phyloP scores from a whole-genome alignment of 2,113 vertebrate genomes.

The Ranitomeya imitator region DNA sequence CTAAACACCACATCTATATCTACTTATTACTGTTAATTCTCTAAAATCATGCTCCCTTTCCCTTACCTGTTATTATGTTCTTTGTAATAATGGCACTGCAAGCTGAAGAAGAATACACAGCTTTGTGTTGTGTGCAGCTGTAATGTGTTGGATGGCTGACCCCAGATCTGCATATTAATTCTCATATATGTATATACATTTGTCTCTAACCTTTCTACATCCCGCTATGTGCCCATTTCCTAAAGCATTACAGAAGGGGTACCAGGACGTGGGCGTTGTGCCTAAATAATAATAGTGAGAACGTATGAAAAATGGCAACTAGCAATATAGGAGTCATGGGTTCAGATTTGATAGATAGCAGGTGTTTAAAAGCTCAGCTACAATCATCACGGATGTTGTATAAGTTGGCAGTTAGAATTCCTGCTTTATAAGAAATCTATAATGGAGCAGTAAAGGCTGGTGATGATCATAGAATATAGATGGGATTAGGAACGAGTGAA shows the following conservation, averaged over 20 bases:
- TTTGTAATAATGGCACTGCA: background rate
- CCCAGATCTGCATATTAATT: conserved; percentile 16
- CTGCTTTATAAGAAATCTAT: background rate
- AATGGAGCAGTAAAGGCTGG: background rate
- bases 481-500: too few relatives aligned
- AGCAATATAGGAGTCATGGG: background rate
- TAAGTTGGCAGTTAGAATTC: background rate
- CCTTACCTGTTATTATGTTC: conserved; percentile 34
- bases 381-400: background rate
- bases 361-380: background rate
- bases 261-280: too few relatives aligned
- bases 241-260: background rate
- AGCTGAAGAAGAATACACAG: background rate
- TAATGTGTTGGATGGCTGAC: conserved; percentile 28
- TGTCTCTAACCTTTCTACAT: background rate
- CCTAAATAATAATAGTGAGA: background rate
- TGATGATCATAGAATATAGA: background rate
- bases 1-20: conserved; percentile 9
- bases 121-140: background rate
- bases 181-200: background rate
- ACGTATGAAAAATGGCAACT: background rate
- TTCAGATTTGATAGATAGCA: conserved; percentile 4
- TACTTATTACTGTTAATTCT: conserved; percentile 32
- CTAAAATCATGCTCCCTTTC: conserved; percentile 24
- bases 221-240: background rate